Percentiles rank a stretch among this genome's conserved stretches.
These are phyloP conservation scores for Melanotaenia trifasciata DNA, from an alignment of 2,797 vertebrate genomes.

Conservation along the genomic window DNA sequence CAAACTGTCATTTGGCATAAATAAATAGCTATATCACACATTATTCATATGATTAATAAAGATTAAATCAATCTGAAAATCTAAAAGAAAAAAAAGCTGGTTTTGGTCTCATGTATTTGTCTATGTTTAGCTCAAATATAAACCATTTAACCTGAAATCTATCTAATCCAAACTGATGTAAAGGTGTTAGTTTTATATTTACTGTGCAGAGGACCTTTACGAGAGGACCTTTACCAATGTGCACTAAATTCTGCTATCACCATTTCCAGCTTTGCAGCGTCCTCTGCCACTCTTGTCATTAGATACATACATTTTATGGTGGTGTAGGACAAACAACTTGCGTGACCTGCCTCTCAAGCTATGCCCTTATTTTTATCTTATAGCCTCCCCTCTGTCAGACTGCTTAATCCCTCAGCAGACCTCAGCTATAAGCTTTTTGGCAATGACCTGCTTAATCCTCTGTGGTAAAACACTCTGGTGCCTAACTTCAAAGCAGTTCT, in stretches of 20 bases:
- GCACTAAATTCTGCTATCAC: neutral
- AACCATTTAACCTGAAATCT: neutral
- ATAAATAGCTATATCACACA: neutral
- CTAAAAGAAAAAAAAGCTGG: neutral
- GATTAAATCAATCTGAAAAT: neutral
- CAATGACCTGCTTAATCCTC: conserved; percentile 82
- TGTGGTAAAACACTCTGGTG: conserved; percentile 71
- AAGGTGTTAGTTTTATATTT: neutral
- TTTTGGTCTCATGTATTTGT: neutral
- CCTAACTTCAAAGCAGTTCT: conserved; percentile 78
- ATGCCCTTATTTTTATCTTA: conserved; percentile 41
- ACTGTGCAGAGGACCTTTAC: neutral
- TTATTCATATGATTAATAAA: neutral
- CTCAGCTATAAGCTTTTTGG: conserved; percentile 75
- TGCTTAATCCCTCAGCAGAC: conserved; percentile 75
- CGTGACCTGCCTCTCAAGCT: conserved; percentile 30
- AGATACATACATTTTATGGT: neutral
- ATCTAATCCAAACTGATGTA: neutral
- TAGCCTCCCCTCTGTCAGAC: conserved; percentile 65
- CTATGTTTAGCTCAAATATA: neutral
- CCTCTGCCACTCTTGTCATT: neutral
- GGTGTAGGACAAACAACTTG: conserved; percentile 14
- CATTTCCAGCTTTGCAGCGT: neutral
- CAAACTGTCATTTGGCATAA: neutral
- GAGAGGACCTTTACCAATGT: neutral